Evolutionary conservation across 2,797 vertebrate species (phyloP).

Genomic region (Geotrypetes seraphini): DNA sequence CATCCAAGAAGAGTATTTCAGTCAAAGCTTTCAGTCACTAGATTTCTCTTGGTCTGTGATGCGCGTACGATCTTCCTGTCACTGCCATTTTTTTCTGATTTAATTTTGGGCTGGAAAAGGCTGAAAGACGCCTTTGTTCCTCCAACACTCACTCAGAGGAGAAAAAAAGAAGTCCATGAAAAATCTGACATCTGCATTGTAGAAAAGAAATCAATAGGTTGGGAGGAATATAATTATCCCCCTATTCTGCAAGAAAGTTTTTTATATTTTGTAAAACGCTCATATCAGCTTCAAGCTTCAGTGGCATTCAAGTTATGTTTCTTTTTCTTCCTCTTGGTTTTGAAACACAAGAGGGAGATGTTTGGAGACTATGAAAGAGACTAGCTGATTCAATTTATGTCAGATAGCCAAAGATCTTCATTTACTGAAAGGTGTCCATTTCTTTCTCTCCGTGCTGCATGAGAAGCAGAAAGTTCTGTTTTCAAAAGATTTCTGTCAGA

Average conservation of each 20-base stretch:
- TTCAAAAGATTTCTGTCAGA: too few species aligned
- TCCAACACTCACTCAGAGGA: constrained; percentile 43
- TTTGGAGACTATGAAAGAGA: too few species aligned
- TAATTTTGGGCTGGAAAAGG: constrained; percentile 56
- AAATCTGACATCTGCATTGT: constrained; percentile 60
- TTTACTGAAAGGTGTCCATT: too few species aligned
- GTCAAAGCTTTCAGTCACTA: constrained; percentile 34
- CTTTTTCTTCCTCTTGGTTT: constrained; percentile 22
- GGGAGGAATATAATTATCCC: constrained; percentile 55
- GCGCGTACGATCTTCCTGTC: constrained; percentile 33
- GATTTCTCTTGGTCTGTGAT: constrained; percentile 23
- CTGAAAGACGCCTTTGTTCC: constrained; percentile 62
- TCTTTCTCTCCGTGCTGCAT: too few species aligned
- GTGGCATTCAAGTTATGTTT: constrained; percentile 60
- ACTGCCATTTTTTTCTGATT: constrained; percentile 38
- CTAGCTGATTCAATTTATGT: too few species aligned
- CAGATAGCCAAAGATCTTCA: too few species aligned
- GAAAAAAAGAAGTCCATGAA: constrained; percentile 32
- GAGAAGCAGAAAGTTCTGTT: too few species aligned
- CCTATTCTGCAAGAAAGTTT: constrained; percentile 38
- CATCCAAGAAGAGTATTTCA: constrained; percentile 20
- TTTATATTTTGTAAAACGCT: constrained; percentile 39
- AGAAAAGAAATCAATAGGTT: constrained; percentile 49
- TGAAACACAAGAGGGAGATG: constrained; percentile 42
- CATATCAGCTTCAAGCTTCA: constrained; percentile 41